Base-by-base conservation (phyloP, 2,797 vertebrate genomes). In the Balearica regulorum region DNA sequence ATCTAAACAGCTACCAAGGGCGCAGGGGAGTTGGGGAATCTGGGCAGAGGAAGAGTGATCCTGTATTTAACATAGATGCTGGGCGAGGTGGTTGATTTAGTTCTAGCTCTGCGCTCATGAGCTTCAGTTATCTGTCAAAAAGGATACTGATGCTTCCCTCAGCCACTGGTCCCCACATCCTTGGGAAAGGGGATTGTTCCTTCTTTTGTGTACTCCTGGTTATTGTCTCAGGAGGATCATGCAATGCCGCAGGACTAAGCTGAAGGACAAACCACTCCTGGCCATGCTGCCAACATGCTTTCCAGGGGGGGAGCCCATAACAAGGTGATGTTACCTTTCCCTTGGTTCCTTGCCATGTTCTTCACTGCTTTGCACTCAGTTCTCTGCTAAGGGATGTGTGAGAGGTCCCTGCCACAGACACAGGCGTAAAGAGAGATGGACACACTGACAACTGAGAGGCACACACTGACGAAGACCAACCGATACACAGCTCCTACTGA, bases 261-360 rank as follows among this genome's bases (percentile, higher is more conserved):
- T 70, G 35, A 80, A 75, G 44, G 28, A 20, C 15, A 20, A 64
- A 64, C n/a, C 25, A 7, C 21, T 64, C 65, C 20, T 58, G 57
- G 10, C 44, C 4, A 6, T 37, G 44, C n/a, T 70, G 75, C n/a
- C 69, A 35, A 33, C 17, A 2, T 20, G 43, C 44, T 43, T 70
- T 29, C 44, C 6, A 3, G n/a, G 11, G 29, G 13, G 11, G 35
- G 43, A 62, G 55, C 25, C 64, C 5, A 1, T 53, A 33, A 46
- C 48, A 24, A 48, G 35, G 51, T 82, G 69, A 76, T 33, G 15
- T 96, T 96, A 98, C 97, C 97, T 97, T 97, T 88, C 17, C 69
- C 44, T 71, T 97, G 97, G 81, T 94, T 68, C 65, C 75, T 53
- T 49, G 31, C 97, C 83, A 97, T 28, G 46, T 31, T 80, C 53